Conservation (phyloP, 2,797 vertebrate genomes). For the Urophycis tenuis region DNA sequence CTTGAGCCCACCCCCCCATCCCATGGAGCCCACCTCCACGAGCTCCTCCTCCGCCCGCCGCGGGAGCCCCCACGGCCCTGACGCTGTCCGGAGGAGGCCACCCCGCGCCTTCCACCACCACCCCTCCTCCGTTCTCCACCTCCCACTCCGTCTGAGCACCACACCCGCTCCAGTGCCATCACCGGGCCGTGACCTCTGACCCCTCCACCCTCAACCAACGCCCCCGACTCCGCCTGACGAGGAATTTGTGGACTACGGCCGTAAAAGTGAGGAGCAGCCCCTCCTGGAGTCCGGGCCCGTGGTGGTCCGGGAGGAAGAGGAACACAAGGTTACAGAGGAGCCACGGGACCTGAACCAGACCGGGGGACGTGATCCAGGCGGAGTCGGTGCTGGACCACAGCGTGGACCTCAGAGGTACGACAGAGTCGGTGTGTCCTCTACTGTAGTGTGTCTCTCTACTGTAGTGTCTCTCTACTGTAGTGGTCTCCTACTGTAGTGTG, state of each 20-base stretch:
- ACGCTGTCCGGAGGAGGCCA: not conserved
- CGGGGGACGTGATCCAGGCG: not conserved
- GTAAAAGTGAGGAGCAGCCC: not conserved
- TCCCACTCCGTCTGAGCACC: conserved; percentile 20
- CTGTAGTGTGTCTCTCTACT: not conserved
- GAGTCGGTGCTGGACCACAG: conserved; percentile 39
- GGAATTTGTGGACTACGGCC: conserved; percentile 29
- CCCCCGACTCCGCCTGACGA: conserved; percentile 29
- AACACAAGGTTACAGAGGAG: conserved; percentile 24
- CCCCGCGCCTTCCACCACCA: conserved; percentile 3
- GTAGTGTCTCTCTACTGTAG: not conserved
- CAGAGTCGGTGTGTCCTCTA: not conserved
- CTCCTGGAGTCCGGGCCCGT: conserved; percentile 34
- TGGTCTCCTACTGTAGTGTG: not conserved
- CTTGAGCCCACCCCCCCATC: not conserved
- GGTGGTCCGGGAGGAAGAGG: not conserved
- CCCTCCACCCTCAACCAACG: conserved; percentile 31
- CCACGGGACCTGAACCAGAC: not conserved
- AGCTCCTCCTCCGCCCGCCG: not conserved
- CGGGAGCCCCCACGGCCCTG: not conserved
- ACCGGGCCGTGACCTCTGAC: conserved; percentile 29
- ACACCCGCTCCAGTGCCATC: conserved; percentile 23
- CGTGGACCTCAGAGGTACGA: conserved; percentile 54
- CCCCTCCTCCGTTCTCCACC: conserved; percentile 28
- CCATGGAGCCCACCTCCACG: not conserved